Percentiles rank a stretch among this genome's conserved stretches.
phyloP scores from a whole-genome alignment of 2,797 vertebrate genomes.

The Arnoldichthys spilopterus region DNA sequence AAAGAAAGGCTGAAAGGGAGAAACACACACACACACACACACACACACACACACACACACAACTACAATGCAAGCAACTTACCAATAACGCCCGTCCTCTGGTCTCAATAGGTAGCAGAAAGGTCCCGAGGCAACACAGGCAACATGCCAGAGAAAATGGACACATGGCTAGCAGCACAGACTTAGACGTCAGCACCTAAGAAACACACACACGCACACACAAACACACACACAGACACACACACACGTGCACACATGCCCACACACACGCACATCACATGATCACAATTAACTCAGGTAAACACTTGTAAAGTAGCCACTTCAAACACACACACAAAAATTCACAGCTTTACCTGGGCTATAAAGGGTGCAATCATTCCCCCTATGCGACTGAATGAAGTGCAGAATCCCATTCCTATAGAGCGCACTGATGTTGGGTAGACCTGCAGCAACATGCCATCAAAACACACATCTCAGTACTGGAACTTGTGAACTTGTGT shows the following conservation, averaged over 20 bases:
- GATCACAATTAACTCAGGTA: background rate
- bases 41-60: background rate
- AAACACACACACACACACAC: background rate
- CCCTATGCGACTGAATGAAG: slow-evolving; percentile 90
- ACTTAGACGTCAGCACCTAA: slow-evolving; percentile 88
- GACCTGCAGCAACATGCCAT: slow-evolving; percentile 76
- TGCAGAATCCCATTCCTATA: slow-evolving; percentile 91
- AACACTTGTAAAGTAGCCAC: background rate
- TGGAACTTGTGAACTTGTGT: no score
- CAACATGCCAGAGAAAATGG: slow-evolving; percentile 84
- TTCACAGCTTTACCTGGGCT: slow-evolving; percentile 81
- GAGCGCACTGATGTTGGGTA: slow-evolving; percentile 89
- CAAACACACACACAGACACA: slow-evolving; percentile 36
- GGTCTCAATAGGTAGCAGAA: slow-evolving; percentile 89
- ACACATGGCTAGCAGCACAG: slow-evolving; percentile 81
- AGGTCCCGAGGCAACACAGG: slow-evolving; percentile 80
- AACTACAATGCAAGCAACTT: slow-evolving; percentile 47
- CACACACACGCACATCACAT: background rate
- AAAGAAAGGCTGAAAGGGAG: background rate
- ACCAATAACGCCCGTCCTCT: slow-evolving; percentile 89
- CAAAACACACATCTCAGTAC: background rate
- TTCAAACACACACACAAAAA: background rate
- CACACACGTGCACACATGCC: slow-evolving; percentile 28
- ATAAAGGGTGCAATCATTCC: slow-evolving; percentile 96
- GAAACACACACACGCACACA: slow-evolving; percentile 33